Percentiles rank a stretch among this genome's conserved stretches.
Evolutionary conservation across 92 coral and sea anemone species (phyloP).

Genomic region (Porites evermanni): DNA sequence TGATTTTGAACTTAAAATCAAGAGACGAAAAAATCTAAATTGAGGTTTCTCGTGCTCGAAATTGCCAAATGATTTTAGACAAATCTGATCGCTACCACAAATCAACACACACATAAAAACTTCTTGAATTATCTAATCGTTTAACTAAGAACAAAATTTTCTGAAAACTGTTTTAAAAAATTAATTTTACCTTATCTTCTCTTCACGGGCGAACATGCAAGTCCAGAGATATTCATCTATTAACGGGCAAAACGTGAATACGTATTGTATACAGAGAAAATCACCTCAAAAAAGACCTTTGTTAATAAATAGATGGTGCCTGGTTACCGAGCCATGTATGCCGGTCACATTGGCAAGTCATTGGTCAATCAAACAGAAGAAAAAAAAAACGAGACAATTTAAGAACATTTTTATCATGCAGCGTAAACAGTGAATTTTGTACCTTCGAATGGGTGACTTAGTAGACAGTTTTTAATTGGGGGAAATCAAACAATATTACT

Average conservation of each 20-base stretch:
- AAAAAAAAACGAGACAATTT: not conserved
- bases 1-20: no score
- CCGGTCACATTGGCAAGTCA: not conserved
- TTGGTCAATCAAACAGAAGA: conserved; percentile 7
- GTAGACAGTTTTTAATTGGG: not conserved
- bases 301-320: not conserved
- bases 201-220: not conserved
- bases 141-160: not conserved
- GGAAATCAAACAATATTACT: not conserved
- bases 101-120: not conserved
- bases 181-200: not conserved
- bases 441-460: not conserved
- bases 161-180: not conserved
- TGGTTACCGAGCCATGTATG: not conserved
- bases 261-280: not conserved
- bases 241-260: not conserved
- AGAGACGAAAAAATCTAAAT: not conserved
- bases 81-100: not conserved
- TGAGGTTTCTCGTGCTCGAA: not conserved
- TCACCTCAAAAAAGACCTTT: not conserved
- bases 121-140: not conserved
- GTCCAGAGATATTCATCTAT: not conserved
- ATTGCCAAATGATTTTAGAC: not conserved
- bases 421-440: not conserved
- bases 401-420: not conserved